A percentile compares a stretch with the other conserved stretches of the same genome.
phyloP scores from a whole-genome alignment of 2,113 vertebrate species.

The Isurus oxyrinchus region DNA sequence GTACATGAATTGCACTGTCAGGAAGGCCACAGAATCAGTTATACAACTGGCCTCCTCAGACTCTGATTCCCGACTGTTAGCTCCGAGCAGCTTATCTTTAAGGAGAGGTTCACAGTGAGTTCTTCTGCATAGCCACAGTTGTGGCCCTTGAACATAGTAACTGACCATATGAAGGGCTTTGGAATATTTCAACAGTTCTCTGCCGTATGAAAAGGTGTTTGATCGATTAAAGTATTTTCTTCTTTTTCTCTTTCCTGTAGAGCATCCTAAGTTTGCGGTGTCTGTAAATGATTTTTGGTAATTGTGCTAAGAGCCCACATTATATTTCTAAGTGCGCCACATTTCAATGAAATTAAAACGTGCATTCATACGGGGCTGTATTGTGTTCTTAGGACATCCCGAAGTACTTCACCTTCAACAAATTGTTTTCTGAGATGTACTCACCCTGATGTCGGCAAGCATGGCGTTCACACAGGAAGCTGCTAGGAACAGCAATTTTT shows the following conservation, averaged over 20 bases:
- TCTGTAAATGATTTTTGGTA: neutral
- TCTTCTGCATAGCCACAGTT: constrained; percentile 13
- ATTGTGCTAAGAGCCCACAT: neutral
- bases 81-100: no score
- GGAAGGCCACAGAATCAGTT: neutral
- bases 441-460: neutral
- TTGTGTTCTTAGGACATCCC: neutral
- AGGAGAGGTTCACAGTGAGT: neutral
- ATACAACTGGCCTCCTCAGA: neutral
- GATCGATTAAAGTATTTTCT: neutral
- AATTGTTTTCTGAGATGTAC: neutral
- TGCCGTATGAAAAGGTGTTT: neutral
- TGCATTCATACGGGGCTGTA: neutral
- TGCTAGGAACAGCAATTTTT: neutral
- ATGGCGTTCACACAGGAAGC: neutral
- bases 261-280: neutral
- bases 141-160: neutral
- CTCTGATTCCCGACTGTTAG: neutral
- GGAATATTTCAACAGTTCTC: neutral
- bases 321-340: neutral
- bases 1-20: no score
- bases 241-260: neutral
- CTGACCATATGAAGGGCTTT: neutral
- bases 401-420: neutral
- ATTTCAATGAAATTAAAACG: neutral